A percentile compares a stretch with the other conserved stretches of the same genome.
Evolutionary conservation across 1,140 invertebrate species (phyloP).

Genomic region (Drosophila elegans): DNA sequence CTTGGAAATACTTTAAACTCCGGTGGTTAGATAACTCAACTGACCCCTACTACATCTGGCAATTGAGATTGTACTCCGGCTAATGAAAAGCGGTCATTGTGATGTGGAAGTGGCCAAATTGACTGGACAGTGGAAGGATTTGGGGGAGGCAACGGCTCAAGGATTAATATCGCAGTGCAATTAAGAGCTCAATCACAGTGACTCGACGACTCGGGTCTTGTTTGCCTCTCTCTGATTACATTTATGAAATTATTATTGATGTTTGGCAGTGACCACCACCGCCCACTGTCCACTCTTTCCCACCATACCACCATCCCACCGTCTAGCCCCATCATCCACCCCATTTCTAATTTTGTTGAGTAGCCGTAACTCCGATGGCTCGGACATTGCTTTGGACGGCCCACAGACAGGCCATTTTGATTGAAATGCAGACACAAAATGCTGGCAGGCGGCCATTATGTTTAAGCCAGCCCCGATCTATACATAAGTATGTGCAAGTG

Average conservation of each 20-base stretch:
- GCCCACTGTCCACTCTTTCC: constrained; percentile 36
- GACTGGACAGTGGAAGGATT: background rate
- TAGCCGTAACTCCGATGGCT: constrained; percentile 47
- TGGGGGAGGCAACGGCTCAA: constrained; percentile 23
- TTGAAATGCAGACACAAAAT: constrained; percentile 69
- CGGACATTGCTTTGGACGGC: constrained; percentile 45
- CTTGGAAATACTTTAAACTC: constrained; percentile 14
- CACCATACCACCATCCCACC: background rate
- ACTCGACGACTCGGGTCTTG: constrained; percentile 52
- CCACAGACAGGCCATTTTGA: constrained; percentile 51
- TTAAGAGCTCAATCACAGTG: constrained; percentile 81
- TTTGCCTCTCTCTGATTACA: constrained; percentile 74
- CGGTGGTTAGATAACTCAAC: constrained; percentile 31
- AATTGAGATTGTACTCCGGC: constrained; percentile 49
- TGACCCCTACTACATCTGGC: constrained; percentile 21
- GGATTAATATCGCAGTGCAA: constrained; percentile 76
- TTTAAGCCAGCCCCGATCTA: constrained; percentile 71
- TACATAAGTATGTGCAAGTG: constrained; percentile 27
- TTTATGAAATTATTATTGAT: constrained; percentile 84
- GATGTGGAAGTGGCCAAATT: constrained; percentile 15
- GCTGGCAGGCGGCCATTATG: constrained; percentile 77
- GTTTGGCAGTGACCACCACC: constrained; percentile 75
- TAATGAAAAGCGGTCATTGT: constrained; percentile 59
- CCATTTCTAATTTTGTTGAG: constrained; percentile 78
- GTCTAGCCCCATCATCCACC: constrained; percentile 15